Evolutionary conservation across 2,113 vertebrate species (phyloP).

Genomic region (Nyctereutes procyonoides): DNA sequence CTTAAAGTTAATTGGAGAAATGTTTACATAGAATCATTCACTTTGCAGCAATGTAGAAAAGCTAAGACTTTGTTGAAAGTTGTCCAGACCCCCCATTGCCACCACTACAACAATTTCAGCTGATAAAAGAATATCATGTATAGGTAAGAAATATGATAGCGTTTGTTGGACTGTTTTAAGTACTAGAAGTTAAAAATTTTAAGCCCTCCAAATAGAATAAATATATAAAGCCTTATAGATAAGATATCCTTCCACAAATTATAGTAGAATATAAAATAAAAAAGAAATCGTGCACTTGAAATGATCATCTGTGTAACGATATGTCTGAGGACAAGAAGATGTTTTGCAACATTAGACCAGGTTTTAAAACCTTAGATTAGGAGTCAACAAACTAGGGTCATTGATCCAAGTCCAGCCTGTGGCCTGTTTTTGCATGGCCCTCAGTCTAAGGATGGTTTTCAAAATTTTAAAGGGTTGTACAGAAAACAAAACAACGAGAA

Average conservation of each 20-base stretch:
- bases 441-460: conserved; percentile 36
- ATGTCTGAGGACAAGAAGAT: conserved; percentile 83
- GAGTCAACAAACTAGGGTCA: neutral
- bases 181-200: conserved; percentile 70
- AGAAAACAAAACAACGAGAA: conserved; percentile 52
- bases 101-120: conserved; percentile 64
- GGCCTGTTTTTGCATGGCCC: neutral
- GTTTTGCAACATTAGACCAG: conserved; percentile 80
- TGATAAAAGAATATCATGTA: neutral
- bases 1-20: conserved; percentile 69
- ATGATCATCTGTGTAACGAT: conserved; percentile 80
- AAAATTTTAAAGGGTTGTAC: conserved; percentile 50
- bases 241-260: conserved; percentile 78
- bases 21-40: conserved; percentile 69
- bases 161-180: conserved; percentile 13
- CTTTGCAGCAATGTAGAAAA: conserved; percentile 70
- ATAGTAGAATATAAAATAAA: conserved; percentile 81
- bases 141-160: neutral
- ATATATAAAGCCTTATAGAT: conserved; percentile 62
- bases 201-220: conserved; percentile 84
- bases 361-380: conserved; percentile 76
- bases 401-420: neutral
- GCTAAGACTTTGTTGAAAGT: conserved; percentile 75
- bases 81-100: conserved; percentile 25
- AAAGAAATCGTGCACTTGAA: conserved; percentile 81